phyloP scores from a whole-genome alignment of 2,888 invertebrate genomes.

The Leptinotarsa haldemani region DNA sequence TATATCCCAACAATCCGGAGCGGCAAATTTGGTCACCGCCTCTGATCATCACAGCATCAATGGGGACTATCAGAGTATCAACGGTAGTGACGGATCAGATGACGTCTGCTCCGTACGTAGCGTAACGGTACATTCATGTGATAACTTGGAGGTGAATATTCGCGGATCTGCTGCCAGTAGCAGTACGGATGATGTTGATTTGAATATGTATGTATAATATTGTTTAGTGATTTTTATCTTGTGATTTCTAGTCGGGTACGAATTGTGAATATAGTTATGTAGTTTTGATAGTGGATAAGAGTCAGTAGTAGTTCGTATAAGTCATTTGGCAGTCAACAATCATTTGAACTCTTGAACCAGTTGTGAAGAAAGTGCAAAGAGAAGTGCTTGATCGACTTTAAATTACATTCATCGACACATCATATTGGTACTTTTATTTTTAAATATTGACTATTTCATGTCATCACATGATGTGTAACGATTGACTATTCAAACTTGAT shows the following conservation, averaged over 20 bases:
- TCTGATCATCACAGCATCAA: conserved; percentile 68
- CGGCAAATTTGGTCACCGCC: conserved; percentile 55
- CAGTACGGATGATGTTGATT: conserved; percentile 32
- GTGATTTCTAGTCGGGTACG: conserved; percentile 39
- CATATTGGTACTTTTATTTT: too few relatives aligned
- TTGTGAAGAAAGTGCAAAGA: too few relatives aligned
- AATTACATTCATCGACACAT: too few relatives aligned
- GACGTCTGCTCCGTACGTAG: conserved; percentile 12
- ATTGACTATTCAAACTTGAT: too few relatives aligned
- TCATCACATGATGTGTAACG: too few relatives aligned
- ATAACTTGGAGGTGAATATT: conserved; percentile 42
- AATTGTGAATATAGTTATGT: conserved; percentile 25
- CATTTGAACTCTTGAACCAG: neutral
- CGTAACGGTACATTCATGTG: conserved; percentile 28
- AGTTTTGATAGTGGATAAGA: neutral
- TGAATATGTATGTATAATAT: conserved; percentile 33
- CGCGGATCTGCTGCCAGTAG: conserved; percentile 33
- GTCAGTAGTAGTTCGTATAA: too few relatives aligned
- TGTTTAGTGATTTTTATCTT: conserved; percentile 23
- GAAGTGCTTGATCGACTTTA: too few relatives aligned
- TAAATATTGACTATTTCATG: too few relatives aligned
- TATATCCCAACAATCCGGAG: conserved; percentile 59
- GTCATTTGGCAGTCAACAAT: too few relatives aligned
- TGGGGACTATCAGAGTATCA: conserved; percentile 55
- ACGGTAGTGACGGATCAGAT: conserved; percentile 22